Conservation (phyloP, 2,113 vertebrate genomes). For the Benitochromis conjunctus region DNA sequence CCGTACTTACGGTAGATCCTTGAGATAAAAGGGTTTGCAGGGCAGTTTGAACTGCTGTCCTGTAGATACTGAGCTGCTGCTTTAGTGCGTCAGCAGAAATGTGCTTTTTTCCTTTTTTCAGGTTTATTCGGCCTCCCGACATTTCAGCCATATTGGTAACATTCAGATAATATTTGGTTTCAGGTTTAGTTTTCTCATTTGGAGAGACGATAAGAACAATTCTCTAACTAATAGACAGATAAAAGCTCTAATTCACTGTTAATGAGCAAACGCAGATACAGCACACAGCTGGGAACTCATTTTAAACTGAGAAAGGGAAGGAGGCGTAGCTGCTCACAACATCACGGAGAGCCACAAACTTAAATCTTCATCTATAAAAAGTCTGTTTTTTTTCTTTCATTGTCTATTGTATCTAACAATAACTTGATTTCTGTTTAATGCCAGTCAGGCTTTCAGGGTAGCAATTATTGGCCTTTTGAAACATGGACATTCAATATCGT, state of each 20-base stretch:
- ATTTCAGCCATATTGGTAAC: not conserved
- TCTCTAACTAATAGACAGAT: not conserved
- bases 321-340: not conserved
- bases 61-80: constrained; percentile 1
- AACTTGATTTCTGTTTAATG: not conserved
- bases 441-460: not conserved
- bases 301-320: not conserved
- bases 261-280: not conserved
- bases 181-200: not conserved
- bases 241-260: not conserved
- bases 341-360: not conserved
- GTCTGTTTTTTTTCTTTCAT: accelerated
- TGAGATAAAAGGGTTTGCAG: not conserved
- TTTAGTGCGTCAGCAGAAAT: not conserved
- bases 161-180: not conserved
- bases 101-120: not conserved
- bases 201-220: not conserved
- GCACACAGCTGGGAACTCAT: not conserved
- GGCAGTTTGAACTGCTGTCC: not conserved
- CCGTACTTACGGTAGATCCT: not conserved
- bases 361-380: not conserved
- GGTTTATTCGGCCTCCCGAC: not conserved
- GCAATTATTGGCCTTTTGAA: not conserved
- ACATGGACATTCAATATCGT: not conserved
- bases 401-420: not conserved